Conservation (phyloP, 1,140 invertebrate species). For the Panagrolaimus sp. region DNA sequence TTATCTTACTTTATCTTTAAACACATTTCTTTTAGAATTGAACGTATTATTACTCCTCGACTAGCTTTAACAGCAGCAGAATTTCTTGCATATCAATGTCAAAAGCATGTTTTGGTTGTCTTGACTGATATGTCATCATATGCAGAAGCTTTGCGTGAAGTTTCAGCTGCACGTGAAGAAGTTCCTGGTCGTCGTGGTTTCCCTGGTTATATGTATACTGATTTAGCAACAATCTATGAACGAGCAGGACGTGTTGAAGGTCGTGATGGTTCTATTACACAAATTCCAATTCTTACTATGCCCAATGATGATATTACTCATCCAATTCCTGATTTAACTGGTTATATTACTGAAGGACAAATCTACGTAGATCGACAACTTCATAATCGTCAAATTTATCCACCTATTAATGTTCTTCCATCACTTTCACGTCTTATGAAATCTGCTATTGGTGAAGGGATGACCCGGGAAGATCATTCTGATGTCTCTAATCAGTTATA, state of each 20-base stretch:
- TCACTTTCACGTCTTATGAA: conserved; percentile 94
- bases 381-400: conserved; percentile 92
- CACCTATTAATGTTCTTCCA: conserved; percentile 90
- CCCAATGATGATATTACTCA: conserved; percentile 96
- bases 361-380: conserved; percentile 94
- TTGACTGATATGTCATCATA: conserved; percentile 95
- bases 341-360: conserved; percentile 95
- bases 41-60: conserved; percentile 92
- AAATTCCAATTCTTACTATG: conserved; percentile 95
- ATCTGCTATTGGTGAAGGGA: conserved; percentile 89
- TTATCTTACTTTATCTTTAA: too few species aligned
- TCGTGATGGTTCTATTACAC: conserved; percentile 88
- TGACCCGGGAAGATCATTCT: conserved; percentile 91
- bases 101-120: conserved; percentile 85
- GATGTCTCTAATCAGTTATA: conserved; percentile 87
- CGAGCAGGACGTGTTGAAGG: conserved; percentile 87
- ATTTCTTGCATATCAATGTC: conserved; percentile 92
- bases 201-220: conserved; percentile 98
- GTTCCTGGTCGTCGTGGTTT: conserved; percentile 84
- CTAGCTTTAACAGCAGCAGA: conserved; percentile 87
- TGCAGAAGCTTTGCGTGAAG: conserved; percentile 87
- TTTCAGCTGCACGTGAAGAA: conserved; percentile 86
- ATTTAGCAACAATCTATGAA: conserved; percentile 94
- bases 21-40: conserved; percentile 72
- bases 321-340: conserved; percentile 95